These are phyloP conservation scores for Aphrocallistes beatrix DNA, from an alignment of 37 sponge, comb jelly and placozoan genomes.

Conservation along the genomic window DNA sequence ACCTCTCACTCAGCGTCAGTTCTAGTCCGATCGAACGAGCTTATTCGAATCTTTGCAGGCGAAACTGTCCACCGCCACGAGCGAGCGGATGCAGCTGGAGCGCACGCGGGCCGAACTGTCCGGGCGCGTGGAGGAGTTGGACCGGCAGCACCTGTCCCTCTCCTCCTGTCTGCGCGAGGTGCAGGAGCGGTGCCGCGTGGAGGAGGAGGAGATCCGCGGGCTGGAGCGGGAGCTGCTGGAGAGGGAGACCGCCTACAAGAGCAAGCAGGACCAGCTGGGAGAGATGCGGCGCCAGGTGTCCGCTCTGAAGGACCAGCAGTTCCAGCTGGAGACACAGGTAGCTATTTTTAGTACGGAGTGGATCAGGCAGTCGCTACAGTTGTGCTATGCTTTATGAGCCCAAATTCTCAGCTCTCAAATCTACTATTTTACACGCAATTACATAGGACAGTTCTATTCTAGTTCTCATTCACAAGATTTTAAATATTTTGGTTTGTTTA, in stretches of 20 bases:
- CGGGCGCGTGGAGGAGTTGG: background rate
- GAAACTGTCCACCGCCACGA: background rate
- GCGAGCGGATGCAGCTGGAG: background rate
- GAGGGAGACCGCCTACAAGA: background rate
- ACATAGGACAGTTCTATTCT: too few relatives aligned
- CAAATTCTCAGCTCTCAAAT: too few relatives aligned
- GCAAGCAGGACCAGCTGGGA: background rate
- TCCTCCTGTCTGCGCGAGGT: background rate
- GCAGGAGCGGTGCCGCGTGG: background rate
- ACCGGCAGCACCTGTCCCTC: background rate
- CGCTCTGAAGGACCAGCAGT: background rate
- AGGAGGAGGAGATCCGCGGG: slow-evolving; percentile 1
- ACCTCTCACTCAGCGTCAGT: too few relatives aligned
- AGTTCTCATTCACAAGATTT: too few relatives aligned
- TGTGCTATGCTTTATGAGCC: too few relatives aligned
- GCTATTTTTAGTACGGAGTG: too few relatives aligned
- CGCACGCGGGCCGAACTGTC: background rate
- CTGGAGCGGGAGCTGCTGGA: background rate
- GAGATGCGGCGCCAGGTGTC: background rate
- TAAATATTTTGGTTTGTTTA: too few relatives aligned
- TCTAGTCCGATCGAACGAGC: too few relatives aligned
- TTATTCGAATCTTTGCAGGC: background rate
- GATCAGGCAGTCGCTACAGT: too few relatives aligned
- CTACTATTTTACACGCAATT: too few relatives aligned
- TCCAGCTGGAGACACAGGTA: background rate